Percentiles rank a stretch among this genome's conserved stretches.
Conservation (phyloP, 2,797 vertebrate genomes). For the Gymnopithys bicolor region DNA sequence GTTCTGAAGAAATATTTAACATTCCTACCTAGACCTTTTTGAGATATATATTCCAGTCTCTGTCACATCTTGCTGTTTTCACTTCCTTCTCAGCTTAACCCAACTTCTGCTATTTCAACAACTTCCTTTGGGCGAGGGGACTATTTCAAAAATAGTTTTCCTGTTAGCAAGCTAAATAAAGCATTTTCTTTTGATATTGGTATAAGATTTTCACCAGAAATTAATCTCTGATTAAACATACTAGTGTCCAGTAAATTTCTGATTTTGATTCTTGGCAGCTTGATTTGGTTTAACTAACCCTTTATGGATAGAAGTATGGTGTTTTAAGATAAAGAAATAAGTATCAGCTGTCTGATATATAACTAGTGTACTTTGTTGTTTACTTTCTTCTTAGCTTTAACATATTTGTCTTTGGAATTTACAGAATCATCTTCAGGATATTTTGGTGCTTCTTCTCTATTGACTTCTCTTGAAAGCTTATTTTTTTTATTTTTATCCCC, state of each 20-base stretch:
- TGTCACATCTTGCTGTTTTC: neutral
- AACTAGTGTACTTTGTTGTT: neutral
- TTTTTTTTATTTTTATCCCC: neutral
- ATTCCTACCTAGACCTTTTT: neutral
- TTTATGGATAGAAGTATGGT: neutral
- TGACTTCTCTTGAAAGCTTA: neutral
- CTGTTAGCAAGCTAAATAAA: neutral
- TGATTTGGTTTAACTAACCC: neutral
- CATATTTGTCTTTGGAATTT: neutral
- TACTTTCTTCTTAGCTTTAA: neutral
- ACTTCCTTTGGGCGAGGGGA: neutral
- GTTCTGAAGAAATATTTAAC: neutral
- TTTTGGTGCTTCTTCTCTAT: neutral
- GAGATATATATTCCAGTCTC: neutral
- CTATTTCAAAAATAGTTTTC: slow-evolving; percentile 5
- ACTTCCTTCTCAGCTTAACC: neutral
- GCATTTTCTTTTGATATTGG: neutral
- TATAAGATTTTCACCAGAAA: neutral
- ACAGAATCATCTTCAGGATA: neutral
- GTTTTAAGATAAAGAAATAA: neutral
- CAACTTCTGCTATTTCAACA: slow-evolving; percentile 6
- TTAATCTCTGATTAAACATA: neutral
- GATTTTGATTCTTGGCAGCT: neutral
- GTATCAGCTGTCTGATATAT: neutral
- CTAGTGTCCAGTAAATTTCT: neutral